phyloP scores from a whole-genome alignment of 2,113 vertebrate species.

The Burhinus bistriatus region DNA sequence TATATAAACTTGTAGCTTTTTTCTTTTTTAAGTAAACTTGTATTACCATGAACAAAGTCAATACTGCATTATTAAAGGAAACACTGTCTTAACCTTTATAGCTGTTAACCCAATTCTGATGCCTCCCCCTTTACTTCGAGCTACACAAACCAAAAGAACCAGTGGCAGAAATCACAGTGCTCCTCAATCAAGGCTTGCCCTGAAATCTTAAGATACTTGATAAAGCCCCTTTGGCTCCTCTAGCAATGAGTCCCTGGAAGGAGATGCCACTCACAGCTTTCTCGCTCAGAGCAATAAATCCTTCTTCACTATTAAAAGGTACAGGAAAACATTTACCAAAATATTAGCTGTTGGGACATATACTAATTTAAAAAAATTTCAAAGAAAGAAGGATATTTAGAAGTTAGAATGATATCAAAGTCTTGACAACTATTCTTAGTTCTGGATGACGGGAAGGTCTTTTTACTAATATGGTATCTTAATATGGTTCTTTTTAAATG shows the following conservation, averaged over 20 bases:
- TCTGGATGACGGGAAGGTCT: neutral
- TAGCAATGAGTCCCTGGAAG: neutral
- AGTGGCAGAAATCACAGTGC: neutral
- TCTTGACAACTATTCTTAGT: neutral
- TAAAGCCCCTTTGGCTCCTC: neutral
- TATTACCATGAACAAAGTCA: neutral
- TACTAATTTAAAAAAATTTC: neutral
- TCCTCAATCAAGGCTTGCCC: neutral
- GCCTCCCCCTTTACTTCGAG: neutral
- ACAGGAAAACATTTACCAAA: neutral
- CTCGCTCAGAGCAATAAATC: neutral
- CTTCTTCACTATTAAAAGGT: neutral
- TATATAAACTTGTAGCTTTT: neutral
- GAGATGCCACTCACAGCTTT: neutral
- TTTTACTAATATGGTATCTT: neutral
- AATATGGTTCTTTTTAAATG: neutral
- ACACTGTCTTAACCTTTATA: neutral
- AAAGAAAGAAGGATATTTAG: neutral
- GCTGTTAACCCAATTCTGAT: neutral
- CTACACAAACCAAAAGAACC: neutral
- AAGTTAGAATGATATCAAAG: neutral
- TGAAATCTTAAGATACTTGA: neutral
- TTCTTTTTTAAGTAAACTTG: neutral
- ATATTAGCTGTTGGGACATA: neutral
- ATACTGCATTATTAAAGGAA: neutral